Conservation (phyloP, 2,888 invertebrate genomes). For the Nemoura dubitans region DNA sequence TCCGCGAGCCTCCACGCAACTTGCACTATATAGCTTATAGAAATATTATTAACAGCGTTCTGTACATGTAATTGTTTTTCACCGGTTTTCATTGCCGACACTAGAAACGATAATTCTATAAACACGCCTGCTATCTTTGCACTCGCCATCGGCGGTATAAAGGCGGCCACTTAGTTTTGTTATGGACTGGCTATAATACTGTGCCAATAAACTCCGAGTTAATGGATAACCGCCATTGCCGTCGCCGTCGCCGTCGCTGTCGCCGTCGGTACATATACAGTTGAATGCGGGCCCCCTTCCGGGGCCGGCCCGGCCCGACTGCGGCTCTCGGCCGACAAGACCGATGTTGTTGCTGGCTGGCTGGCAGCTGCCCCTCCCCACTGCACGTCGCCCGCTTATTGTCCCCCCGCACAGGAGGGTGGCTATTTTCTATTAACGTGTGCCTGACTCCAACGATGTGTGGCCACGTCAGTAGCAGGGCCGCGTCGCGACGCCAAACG, state of each 20-base stretch:
- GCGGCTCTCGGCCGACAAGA: background rate
- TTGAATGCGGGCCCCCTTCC: background rate
- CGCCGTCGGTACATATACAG: background rate
- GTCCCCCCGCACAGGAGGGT: background rate
- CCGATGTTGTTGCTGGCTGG: background rate
- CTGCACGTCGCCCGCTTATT: no score
- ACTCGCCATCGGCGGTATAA: background rate
- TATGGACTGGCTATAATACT: background rate
- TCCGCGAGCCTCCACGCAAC: no score
- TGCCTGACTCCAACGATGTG: slow-evolving; percentile 18
- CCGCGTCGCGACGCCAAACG: background rate
- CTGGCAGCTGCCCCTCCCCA: no score
- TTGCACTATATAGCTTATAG: no score
- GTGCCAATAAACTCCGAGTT: slow-evolving; percentile 1
- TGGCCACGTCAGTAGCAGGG: background rate
- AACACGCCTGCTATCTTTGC: background rate
- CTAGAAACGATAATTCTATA: background rate
- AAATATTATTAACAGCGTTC: no score
- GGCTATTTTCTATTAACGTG: slow-evolving; percentile 31
- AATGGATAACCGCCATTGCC: background rate
- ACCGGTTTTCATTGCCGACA: background rate
- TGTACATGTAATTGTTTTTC: background rate
- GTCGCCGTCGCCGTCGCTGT: background rate
- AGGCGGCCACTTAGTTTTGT: background rate
- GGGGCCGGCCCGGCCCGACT: background rate